Percentiles rank a stretch among this genome's conserved stretches.
Evolutionary conservation across 2,797 vertebrate species (phyloP).

Genomic region (Gila robusta): DNA sequence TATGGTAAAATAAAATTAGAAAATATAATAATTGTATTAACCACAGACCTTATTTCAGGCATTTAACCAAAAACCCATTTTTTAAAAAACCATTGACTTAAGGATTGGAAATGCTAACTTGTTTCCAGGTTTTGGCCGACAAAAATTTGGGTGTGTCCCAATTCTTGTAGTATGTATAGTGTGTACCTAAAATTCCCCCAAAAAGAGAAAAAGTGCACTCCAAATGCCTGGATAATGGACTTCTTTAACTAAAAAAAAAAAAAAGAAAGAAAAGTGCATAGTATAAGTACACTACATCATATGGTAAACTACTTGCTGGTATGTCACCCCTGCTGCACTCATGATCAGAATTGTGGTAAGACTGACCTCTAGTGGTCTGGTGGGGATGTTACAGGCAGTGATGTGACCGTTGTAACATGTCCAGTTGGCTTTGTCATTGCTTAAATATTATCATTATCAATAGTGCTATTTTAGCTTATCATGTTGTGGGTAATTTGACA

Average conservation of each 20-base stretch:
- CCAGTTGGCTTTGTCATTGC: neutral
- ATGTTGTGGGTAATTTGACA: neutral
- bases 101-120: too few relatives aligned
- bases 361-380: slow-evolving; percentile 21
- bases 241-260: neutral
- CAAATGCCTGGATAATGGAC: neutral
- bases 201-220: neutral
- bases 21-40: too few relatives aligned
- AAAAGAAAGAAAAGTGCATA: neutral
- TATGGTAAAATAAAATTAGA: too few relatives aligned
- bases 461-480: neutral
- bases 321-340: neutral
- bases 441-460: neutral
- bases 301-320: neutral
- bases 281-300: neutral
- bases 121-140: neutral
- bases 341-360: neutral
- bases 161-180: neutral
- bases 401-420: neutral
- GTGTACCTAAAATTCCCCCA: neutral
- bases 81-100: too few relatives aligned
- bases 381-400: slow-evolving; percentile 12
- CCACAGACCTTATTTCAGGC: too few relatives aligned
- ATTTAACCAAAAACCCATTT: too few relatives aligned
- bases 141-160: neutral